Base-by-base conservation (phyloP, 2,797 vertebrate species). In the Hoplostethus mediterraneus region DNA sequence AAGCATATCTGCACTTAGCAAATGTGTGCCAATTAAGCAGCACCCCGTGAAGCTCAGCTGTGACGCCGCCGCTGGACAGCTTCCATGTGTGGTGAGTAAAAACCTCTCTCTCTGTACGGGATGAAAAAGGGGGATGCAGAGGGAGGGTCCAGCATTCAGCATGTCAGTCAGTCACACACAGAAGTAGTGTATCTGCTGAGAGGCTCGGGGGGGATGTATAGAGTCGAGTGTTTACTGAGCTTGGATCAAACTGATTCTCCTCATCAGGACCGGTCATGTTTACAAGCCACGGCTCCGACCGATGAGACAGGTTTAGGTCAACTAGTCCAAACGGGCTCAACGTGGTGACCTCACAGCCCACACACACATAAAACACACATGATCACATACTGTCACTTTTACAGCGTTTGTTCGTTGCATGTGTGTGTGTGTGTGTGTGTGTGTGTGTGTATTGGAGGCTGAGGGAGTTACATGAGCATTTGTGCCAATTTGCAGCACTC, bases 11-110 rank as follows among this genome's bases (percentile, higher is more conserved):
- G 82, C 75, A 71, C 81, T 88, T 80, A 87, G 69, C 79, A 75
- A 89, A 83, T 88, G 77, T 79, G 21, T 83, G 86, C 87, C 91
- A 92, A 94, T 93, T 93, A 94, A 87, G 79, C 59, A 89, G 85
- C 83, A 82, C 92, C 88, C 86, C 90, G 73, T 91, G 88, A 90
- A 89, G 90, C 85, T 90, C 80, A 83, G 84, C 81, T 84, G 85
- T 70, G 82, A 84, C 68, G 79, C 79, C 68, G 79, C 79, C 59
- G 63, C 77, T 82, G 85, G 81, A 81, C 63, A 51, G 78, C 72
- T 83, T 87, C 79, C 89, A 85, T 88, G 85, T 85, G 86, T 79
- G 87, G 72, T 28, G 77, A 84, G 73, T 75, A 75, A 85, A 85
- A 81, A 85, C 70, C 31, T 62, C 40, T 54, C 48, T 76, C 76